A percentile compares a stretch with the other conserved stretches of the same genome.
These are phyloP conservation scores for Malthinus seriepunctatus DNA, from an alignment of 2,888 invertebrate genomes.

Conservation along the genomic window DNA sequence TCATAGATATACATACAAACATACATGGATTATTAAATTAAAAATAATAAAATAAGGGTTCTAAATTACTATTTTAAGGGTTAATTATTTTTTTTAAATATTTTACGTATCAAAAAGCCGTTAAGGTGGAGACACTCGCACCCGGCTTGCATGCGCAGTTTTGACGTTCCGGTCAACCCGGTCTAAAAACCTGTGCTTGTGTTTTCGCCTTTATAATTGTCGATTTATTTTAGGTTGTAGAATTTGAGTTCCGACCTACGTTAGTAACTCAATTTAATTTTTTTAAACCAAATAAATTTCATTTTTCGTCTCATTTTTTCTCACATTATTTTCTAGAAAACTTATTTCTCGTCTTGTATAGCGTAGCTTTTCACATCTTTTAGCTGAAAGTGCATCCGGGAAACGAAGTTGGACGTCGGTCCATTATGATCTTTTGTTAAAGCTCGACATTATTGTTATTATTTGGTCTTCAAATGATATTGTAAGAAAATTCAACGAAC, in stretches of 20 bases:
- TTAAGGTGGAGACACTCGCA: too few species aligned
- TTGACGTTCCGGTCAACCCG: too few species aligned
- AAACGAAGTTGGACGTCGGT: slow-evolving; percentile 20
- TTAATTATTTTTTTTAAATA: not conserved
- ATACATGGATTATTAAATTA: not conserved
- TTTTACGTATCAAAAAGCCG: not conserved
- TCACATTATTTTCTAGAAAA: too few species aligned
- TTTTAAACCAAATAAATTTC: too few species aligned
- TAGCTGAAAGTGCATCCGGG: slow-evolving; percentile 19
- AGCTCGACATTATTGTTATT: slow-evolving; percentile 34
- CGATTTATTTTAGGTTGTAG: too few species aligned
- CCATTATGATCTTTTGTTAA: slow-evolving; percentile 38
- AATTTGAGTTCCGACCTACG: too few species aligned
- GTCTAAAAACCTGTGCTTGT: too few species aligned
- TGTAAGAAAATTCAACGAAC: slow-evolving; percentile 35
- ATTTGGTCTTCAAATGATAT: slow-evolving; percentile 41
- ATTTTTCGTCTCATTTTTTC: too few species aligned
- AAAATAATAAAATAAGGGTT: not conserved
- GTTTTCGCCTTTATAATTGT: too few species aligned
- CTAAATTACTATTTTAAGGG: not conserved
- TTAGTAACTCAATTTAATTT: too few species aligned
- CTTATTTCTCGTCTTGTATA: too few species aligned
- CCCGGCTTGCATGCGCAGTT: too few species aligned
- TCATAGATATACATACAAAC: slow-evolving; percentile 12
- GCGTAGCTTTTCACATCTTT: slow-evolving; percentile 11